phyloP scores from a whole-genome alignment of 2,797 vertebrate genomes.

The Phalanger gymnotis region DNA sequence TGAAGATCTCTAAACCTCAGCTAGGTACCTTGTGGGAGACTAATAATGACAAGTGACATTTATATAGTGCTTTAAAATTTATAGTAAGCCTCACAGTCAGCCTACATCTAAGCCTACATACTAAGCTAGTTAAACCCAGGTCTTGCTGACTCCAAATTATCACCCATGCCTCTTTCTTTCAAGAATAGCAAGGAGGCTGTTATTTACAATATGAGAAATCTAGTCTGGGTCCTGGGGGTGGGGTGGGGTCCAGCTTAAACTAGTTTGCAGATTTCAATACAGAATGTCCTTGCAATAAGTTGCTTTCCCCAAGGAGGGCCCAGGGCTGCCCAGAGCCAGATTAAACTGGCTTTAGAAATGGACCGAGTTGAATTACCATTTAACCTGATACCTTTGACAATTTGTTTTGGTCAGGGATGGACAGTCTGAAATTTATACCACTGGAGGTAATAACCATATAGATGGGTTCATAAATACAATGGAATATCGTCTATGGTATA shows the following conservation, averaged over 20 bases:
- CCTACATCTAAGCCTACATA: too few species aligned
- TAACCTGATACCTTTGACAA: background rate
- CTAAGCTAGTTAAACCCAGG: too few species aligned
- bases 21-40: background rate
- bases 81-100: background rate
- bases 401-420: background rate
- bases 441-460: background rate
- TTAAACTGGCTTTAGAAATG: background rate
- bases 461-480: background rate
- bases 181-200: background rate
- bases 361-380: background rate
- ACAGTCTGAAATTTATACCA: background rate
- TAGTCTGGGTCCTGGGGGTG: background rate
- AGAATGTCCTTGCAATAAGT: background rate
- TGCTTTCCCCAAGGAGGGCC: background rate
- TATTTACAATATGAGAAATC: background rate
- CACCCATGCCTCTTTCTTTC: background rate
- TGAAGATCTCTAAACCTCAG: background rate
- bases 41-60: background rate
- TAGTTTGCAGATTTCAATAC: background rate
- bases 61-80: background rate
- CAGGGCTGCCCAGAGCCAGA: background rate
- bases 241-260: background rate
- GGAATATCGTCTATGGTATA: background rate
- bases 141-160: background rate